Conservation (phyloP, 1,140 invertebrate genomes). For the Streblospio benedicti region DNA sequence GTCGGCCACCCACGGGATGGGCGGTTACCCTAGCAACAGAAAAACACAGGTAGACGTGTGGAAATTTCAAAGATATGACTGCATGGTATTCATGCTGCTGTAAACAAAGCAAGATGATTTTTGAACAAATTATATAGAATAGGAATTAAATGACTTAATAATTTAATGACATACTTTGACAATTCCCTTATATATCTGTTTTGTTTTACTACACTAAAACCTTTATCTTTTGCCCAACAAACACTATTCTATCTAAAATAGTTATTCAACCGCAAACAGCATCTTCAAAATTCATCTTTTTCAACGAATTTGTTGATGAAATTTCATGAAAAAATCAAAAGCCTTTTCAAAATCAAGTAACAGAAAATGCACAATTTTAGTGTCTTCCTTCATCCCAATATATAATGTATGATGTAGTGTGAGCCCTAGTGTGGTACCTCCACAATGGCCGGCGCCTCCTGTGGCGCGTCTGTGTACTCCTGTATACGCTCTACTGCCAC, state of each 20-base stretch:
- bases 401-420: background rate
- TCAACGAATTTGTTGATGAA: background rate
- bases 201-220: too few relatives aligned
- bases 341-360: too few relatives aligned
- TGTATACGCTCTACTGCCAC: conserved; percentile 95
- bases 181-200: background rate
- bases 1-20: conserved; percentile 58
- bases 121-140: background rate
- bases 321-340: too few relatives aligned
- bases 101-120: background rate
- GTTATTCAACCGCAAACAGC: too few relatives aligned
- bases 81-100: background rate
- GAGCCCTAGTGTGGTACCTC: background rate
- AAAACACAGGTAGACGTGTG: background rate
- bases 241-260: too few relatives aligned
- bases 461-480: conserved; percentile 78
- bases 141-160: background rate
- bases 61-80: background rate
- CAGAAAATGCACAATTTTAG: background rate
- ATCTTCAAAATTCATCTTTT: too few relatives aligned
- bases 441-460: too few relatives aligned
- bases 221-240: too few relatives aligned
- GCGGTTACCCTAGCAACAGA: conserved; percentile 16
- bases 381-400: background rate
- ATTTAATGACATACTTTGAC: background rate